phyloP scores from a whole-genome alignment of 2,888 invertebrate genomes.

The Apotomis capreana region DNA sequence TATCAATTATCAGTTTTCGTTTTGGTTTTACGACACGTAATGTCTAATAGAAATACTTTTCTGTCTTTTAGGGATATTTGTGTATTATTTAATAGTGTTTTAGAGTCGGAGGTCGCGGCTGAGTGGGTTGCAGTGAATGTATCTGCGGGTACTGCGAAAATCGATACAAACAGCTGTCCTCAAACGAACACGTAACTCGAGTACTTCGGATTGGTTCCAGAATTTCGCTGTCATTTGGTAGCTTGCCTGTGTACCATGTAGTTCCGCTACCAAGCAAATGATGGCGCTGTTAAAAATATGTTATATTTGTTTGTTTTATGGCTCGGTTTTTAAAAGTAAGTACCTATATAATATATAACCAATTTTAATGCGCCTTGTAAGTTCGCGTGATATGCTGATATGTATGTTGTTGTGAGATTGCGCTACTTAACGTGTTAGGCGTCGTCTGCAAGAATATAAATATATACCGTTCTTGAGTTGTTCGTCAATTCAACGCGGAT shows the following conservation, averaged over 20 bases:
- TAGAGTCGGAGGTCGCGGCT: constrained; percentile 54
- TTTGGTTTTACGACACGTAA: neutral
- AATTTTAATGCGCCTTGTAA: constrained; percentile 1
- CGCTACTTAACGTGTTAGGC: constrained; percentile 1
- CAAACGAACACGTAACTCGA: constrained; percentile 33
- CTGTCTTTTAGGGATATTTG: neutral
- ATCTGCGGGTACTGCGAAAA: constrained; percentile 63
- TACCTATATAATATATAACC: too few species aligned
- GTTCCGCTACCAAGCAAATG: constrained; percentile 1
- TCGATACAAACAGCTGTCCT: constrained; percentile 77
- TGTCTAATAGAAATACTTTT: constrained; percentile 2
- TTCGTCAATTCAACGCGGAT: too few species aligned
- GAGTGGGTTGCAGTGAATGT: constrained; percentile 65
- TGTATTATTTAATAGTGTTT: constrained; percentile 48
- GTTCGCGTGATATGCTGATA: too few species aligned
- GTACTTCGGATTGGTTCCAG: constrained; percentile 14
- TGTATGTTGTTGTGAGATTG: neutral
- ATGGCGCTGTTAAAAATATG: neutral
- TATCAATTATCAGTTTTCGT: neutral
- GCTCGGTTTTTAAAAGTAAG: neutral
- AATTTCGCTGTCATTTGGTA: constrained; percentile 2
- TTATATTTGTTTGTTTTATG: neutral
- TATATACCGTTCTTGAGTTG: too few species aligned
- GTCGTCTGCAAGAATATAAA: neutral
- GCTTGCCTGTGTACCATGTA: neutral